Evolutionary conservation across 2,888 invertebrate species (phyloP).

Genomic region (Apotomis capreana): DNA sequence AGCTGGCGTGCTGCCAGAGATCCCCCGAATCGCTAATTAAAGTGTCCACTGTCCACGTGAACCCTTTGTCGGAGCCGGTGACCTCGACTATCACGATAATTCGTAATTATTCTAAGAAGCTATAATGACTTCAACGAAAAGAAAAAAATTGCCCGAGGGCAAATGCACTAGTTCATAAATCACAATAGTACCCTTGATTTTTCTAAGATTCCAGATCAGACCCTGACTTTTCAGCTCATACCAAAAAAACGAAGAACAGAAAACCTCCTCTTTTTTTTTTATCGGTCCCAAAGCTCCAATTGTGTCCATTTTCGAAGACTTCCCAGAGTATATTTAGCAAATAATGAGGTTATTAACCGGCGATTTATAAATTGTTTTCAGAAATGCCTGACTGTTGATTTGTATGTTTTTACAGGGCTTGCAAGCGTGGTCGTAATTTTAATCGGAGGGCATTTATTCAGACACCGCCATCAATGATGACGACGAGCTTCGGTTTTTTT

Average conservation of each 20-base stretch:
- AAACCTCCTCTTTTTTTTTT: too few relatives aligned
- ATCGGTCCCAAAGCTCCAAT: not conserved
- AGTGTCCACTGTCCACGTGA: slow-evolving; percentile 54
- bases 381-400: slow-evolving; percentile 25
- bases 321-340: slow-evolving; percentile 23
- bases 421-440: slow-evolving; percentile 8
- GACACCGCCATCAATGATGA: slow-evolving; percentile 4
- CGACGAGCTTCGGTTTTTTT: not conserved
- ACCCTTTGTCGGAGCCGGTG: slow-evolving; percentile 52
- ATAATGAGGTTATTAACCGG: slow-evolving; percentile 27
- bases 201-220: too few relatives aligned
- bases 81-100: slow-evolving; percentile 44
- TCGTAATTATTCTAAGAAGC: slow-evolving; percentile 24
- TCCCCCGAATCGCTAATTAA: slow-evolving; percentile 58
- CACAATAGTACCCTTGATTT: too few relatives aligned
- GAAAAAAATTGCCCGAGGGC: too few relatives aligned
- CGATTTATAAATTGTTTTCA: slow-evolving; percentile 31
- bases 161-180: too few relatives aligned
- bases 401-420: slow-evolving; percentile 17
- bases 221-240: too few relatives aligned
- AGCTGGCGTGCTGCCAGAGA: slow-evolving; percentile 57
- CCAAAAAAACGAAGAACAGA: too few relatives aligned
- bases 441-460: slow-evolving; percentile 1
- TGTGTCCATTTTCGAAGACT: slow-evolving; percentile 16
- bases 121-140: not conserved